These are phyloP conservation scores for Sycobia sp. DNA, from an alignment of 1,140 invertebrate genomes.

Conservation along the genomic window DNA sequence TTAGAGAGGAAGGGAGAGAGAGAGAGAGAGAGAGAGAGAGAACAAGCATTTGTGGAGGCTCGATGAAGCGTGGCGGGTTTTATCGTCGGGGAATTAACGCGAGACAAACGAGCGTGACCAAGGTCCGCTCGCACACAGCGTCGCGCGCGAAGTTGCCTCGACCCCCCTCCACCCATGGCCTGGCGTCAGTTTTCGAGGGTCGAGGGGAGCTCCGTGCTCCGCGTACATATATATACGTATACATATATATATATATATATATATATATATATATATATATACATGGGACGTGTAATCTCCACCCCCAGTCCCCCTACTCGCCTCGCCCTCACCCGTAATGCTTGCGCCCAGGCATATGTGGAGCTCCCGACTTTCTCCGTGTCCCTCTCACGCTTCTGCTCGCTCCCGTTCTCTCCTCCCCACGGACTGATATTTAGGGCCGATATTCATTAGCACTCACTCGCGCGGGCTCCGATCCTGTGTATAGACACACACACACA, in stretches of 20 bases:
- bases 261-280: too few relatives aligned
- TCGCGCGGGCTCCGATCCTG: too few relatives aligned
- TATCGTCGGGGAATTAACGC: constrained; percentile 48
- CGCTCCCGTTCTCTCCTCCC: constrained; percentile 41
- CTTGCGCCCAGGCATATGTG: constrained; percentile 53
- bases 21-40: background rate
- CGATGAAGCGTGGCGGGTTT: constrained; percentile 21
- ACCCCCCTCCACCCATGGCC: background rate
- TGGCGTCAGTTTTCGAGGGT: constrained; percentile 9
- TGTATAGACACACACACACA: too few relatives aligned
- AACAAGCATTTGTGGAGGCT: constrained; percentile 8
- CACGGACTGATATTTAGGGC: constrained; percentile 61
- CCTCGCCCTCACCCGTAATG: too few relatives aligned
- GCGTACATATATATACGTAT: too few relatives aligned
- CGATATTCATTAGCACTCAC: constrained; percentile 62
- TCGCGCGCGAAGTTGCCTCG: background rate
- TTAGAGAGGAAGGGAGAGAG: constrained; percentile 3
- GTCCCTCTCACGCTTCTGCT: background rate
- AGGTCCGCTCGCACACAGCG: constrained; percentile 26
- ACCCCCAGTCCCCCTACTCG: too few relatives aligned
- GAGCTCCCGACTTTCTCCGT: constrained; percentile 22
- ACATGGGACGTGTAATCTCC: constrained; percentile 51
- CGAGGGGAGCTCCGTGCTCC: background rate
- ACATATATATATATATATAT: too few relatives aligned
- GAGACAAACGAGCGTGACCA: constrained; percentile 60